These are phyloP conservation scores for Conomelus anceps DNA, from an alignment of 2,888 invertebrate genomes.

Conservation along the genomic window DNA sequence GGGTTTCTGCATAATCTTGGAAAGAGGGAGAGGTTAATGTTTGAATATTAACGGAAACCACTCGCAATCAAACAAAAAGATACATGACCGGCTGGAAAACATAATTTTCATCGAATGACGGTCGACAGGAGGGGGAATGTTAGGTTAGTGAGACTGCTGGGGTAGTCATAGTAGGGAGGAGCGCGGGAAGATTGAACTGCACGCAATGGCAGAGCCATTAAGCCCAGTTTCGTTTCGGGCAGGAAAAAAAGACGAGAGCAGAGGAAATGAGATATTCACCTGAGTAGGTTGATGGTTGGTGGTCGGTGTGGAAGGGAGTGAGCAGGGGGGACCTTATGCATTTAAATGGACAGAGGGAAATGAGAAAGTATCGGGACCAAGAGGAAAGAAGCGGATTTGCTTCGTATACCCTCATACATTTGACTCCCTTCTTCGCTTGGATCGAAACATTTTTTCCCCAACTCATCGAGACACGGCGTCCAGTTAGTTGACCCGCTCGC, in stretches of 20 bases:
- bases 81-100: neutral
- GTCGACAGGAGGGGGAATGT: no score
- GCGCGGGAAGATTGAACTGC: neutral
- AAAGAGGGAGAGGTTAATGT: neutral
- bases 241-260: neutral
- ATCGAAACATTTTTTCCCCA: neutral
- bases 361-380: neutral
- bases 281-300: neutral
- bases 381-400: neutral
- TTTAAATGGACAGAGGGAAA: conserved; percentile 13
- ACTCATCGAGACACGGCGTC: neutral
- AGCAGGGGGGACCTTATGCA: neutral
- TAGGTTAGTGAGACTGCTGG: neutral
- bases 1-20: neutral
- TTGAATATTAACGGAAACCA: neutral
- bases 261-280: conserved; percentile 10
- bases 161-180: neutral
- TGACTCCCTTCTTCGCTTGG: neutral
- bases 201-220: conserved; percentile 9
- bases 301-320: neutral
- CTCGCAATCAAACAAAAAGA: neutral
- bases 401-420: neutral
- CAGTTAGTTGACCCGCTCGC: neutral
- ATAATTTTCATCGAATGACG: neutral
- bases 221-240: neutral